phyloP scores from a whole-genome alignment of 2,113 vertebrate genomes.

The Scatophagus argus region DNA sequence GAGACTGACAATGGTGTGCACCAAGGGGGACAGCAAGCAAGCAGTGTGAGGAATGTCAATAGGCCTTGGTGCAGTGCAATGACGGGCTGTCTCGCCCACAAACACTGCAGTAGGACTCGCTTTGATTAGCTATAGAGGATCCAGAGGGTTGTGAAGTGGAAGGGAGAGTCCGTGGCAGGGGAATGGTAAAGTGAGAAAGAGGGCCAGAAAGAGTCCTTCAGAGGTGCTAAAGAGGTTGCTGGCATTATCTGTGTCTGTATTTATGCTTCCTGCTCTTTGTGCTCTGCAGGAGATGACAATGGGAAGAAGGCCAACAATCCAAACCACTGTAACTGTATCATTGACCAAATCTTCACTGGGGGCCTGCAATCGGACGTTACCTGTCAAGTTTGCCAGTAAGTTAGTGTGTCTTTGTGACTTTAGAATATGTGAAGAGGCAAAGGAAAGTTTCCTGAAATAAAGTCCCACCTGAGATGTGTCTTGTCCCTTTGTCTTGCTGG shows the following conservation, averaged over 20 bases:
- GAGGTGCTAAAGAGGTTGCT: constrained; percentile 35
- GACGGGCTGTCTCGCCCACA: constrained; percentile 56
- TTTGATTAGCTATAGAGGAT: constrained; percentile 43
- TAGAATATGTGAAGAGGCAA: neutral
- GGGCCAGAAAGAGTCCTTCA: constrained; percentile 38
- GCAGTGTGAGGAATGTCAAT: constrained; percentile 71
- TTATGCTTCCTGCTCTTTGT: constrained; percentile 39
- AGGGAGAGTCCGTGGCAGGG: constrained; percentile 31
- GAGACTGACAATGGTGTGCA: constrained; percentile 55
- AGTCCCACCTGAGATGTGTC: constrained; percentile 1
- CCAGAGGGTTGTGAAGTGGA: constrained; percentile 36
- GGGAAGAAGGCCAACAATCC: constrained; percentile 98
- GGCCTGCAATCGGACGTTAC: constrained; percentile 98
- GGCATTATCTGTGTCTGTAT: constrained; percentile 25
- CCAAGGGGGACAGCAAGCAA: constrained; percentile 47
- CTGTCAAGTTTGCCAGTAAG: constrained; percentile 99
- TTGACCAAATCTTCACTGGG: constrained; percentile 98
- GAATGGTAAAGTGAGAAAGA: constrained; percentile 34
- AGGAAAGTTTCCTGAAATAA: neutral
- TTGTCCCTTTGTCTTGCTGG: neutral
- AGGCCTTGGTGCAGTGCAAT: constrained; percentile 54
- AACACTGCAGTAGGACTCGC: constrained; percentile 36
- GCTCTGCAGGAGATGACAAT: constrained; percentile 91
- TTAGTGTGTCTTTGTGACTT: constrained; percentile 7
- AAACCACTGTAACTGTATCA: constrained; percentile 99